phyloP scores from a whole-genome alignment of 2,797 vertebrate genomes.

The Acipenser ruthenus region DNA sequence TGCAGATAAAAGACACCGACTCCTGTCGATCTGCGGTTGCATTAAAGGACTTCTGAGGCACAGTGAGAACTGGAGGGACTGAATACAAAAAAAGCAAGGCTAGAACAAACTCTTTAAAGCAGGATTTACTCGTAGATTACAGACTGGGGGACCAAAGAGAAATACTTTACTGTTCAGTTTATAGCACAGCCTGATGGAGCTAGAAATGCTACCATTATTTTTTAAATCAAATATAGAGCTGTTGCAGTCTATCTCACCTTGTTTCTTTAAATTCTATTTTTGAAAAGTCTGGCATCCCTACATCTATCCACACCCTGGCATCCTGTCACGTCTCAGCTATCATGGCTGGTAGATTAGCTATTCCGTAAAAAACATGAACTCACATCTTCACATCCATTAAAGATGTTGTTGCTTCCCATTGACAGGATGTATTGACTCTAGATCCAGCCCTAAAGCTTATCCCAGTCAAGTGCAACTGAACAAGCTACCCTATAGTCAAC shows the following conservation, averaged over 20 bases:
- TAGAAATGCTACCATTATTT: not conserved
- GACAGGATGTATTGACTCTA: too few relatives aligned
- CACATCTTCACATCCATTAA: too few relatives aligned
- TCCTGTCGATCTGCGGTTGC: constrained; percentile 92
- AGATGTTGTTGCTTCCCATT: too few relatives aligned
- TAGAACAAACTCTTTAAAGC: not conserved
- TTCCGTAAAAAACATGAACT: too few relatives aligned
- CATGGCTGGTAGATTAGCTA: not conserved
- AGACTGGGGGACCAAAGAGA: not conserved
- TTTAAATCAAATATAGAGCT: constrained; percentile 1
- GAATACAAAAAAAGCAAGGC: constrained; percentile 2
- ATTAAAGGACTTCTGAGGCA: constrained; percentile 86
- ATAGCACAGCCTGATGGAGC: not conserved
- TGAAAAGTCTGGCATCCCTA: not conserved
- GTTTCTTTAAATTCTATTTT: not conserved
- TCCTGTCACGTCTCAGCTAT: too few relatives aligned
- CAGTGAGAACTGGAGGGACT: constrained; percentile 82
- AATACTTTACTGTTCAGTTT: constrained; percentile 4
- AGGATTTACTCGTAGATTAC: not conserved
- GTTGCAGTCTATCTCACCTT: not conserved
- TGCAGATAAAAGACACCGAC: constrained; percentile 78
- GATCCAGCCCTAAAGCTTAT: too few relatives aligned
- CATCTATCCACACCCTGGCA: too few relatives aligned
- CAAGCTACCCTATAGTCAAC: too few relatives aligned
- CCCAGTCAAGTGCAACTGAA: too few relatives aligned